Base-by-base conservation (phyloP, 2,888 invertebrate species). In the Eupithecia abbreviata region DNA sequence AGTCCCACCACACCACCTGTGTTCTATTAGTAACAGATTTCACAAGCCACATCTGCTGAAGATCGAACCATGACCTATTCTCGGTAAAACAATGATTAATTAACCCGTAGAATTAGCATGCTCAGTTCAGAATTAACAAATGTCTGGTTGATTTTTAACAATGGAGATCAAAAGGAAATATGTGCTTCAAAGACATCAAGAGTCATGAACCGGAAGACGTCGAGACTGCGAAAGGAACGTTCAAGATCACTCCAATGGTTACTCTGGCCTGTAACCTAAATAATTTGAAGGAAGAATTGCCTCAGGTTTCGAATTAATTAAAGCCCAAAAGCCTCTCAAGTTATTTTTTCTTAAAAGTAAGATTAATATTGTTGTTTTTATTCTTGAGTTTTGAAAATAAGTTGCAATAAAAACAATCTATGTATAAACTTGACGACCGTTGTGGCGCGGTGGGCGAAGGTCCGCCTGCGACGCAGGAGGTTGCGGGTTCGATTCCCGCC, bases 41-140 rank as follows among this genome's bases (percentile, higher is more conserved):
- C 62, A 62, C 30, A 62, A 62, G 58, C 62, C 62, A 62, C 62
- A 62, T 62, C 62, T 62, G 62, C 62, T 62, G 62, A 30, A 62
- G 30, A 62, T 30, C 10, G 12, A 62, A 62, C 62, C 62, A 30
- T 62, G 43, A 58, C 18, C 58, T 62, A 62, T 62, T 62, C 62
- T 62, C 62, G 4, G 62, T 62, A 62, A 30, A 62, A 62, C 62
- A 62, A 30, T 62, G 30, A 62, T 62, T 62, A 62, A 62, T 62
- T 62, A 62, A 10, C 62, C 4, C 9, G 12, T 30, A 18, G 9
- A 18, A 62, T 62, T 30, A 62, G 30, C 10, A 62, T 62, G 30
- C 4, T 4, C 18, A 2, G 51, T 51, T 62, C 30, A 12, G 62
- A 62, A 4, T 9, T 30, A 30, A 4, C 62, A 30, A 62, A 58